Evolutionary conservation across 1,140 invertebrate genomes (phyloP), one percentile per base, ranked within the genome.

Genomic region (Dolichoris vasculosae): DNA sequence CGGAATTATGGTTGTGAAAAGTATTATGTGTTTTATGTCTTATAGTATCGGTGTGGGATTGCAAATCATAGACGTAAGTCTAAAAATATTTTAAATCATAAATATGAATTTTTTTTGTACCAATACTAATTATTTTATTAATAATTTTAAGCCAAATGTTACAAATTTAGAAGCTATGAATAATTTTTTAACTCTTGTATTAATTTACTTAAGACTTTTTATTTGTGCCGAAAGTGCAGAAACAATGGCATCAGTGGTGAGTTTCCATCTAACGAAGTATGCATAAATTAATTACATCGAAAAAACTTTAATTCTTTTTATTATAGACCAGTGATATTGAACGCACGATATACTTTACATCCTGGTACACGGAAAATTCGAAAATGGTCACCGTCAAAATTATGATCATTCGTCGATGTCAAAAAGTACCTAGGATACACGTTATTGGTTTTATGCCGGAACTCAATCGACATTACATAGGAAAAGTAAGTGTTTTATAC

Each of bases 191-290:
- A 64, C 55, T 13, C 20, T 80, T 43, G 32, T 64, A 2, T 48
- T 75, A 23, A 40, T 76, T 32, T 46, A 43, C n/a, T 63, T 83
- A 9, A 46, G 82, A 59, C 35, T 83, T 40, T 83, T 30, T 30
- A 35, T 77, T 26, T 83, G 51, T 30, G 82, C 73, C 9, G 82
- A 83, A 77, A 83, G 82, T 59, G 82, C 73, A 4, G 82, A 83
- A 64, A 83, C 76, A 7, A 63, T 83, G 23, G 15, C 43, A 13
- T 64, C 82, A 23, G 30, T 69, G 3, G 73, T 83, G 40, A 77
- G 73, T 83, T 30, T 64, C 8, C 15, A 75, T 20, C 7, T 1
- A 40, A 15, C 20, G 1, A 63, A 32, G 15, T 59, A 17, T 73
- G 17, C 9, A 7, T 35, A 69, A 46, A 40, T 38, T 1, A 6